These are phyloP conservation scores for Thecocarcelia acutangulata DNA, from an alignment of 2,888 invertebrate species.

Conservation along the genomic window DNA sequence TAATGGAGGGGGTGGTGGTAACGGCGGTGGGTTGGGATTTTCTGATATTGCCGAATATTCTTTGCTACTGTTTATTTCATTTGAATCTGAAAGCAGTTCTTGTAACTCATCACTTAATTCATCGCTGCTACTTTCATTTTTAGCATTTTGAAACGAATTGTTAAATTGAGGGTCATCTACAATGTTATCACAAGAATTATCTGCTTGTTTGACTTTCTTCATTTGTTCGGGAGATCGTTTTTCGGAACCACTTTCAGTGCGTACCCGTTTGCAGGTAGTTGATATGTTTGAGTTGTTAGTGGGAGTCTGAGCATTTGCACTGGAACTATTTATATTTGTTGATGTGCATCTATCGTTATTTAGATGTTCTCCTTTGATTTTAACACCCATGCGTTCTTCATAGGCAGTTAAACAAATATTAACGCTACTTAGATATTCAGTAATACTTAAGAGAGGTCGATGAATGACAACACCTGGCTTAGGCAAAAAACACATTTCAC, in stretches of 20 bases:
- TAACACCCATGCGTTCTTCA: conserved; percentile 86
- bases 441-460: conserved; percentile 87
- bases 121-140: conserved; percentile 73
- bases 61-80: conserved; percentile 50
- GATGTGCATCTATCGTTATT: conserved; percentile 74
- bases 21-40: conserved; percentile 21
- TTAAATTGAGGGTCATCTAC: conserved; percentile 20
- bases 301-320: conserved; percentile 46
- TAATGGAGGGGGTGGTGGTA: background rate
- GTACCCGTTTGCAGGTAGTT: conserved; percentile 80
- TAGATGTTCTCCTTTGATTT: conserved; percentile 82
- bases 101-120: conserved; percentile 77
- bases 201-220: conserved; percentile 79
- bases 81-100: conserved; percentile 72
- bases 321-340: conserved; percentile 55
- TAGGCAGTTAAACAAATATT: conserved; percentile 90
- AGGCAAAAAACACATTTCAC: conserved; percentile 81
- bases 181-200: conserved; percentile 42
- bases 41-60: conserved; percentile 23
- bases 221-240: conserved; percentile 82
- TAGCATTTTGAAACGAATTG: conserved; percentile 39
- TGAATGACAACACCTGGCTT: conserved; percentile 85
- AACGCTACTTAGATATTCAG: conserved; percentile 89
- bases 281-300: conserved; percentile 26
- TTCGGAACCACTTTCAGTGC: conserved; percentile 85